These are phyloP conservation scores for Campylorhamphus procurvoides DNA, from an alignment of 2,113 vertebrate genomes.

Conservation along the genomic window DNA sequence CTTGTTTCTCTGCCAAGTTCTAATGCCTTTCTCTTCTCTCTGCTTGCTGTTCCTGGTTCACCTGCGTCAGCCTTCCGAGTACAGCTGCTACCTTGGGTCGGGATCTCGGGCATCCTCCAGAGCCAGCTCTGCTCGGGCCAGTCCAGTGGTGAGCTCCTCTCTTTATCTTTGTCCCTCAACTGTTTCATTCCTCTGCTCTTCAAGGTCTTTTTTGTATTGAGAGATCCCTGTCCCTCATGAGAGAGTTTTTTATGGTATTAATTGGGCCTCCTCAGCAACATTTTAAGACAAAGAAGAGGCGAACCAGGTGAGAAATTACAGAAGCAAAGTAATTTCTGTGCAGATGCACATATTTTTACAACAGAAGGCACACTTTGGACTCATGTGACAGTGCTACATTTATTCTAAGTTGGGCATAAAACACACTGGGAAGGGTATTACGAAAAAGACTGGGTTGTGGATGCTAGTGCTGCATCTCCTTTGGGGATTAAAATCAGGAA, in stretches of 20 bases:
- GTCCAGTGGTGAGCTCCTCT: slow-evolving; percentile 91
- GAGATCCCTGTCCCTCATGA: not conserved
- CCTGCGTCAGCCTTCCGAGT: slow-evolving; percentile 84
- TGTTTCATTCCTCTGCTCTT: not conserved
- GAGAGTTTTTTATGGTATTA: not conserved
- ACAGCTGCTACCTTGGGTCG: slow-evolving; percentile 84
- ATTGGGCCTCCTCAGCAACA: not conserved
- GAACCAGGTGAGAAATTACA: not conserved
- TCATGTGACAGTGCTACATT: rapidly evolving
- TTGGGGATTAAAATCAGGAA: not conserved
- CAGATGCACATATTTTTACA: not conserved
- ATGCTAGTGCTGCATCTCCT: not conserved
- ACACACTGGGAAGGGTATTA: not conserved
- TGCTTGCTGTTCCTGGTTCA: slow-evolving; percentile 30
- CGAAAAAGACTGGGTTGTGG: not conserved
- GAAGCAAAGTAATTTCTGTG: not conserved
- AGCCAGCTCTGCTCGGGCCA: slow-evolving; percentile 93
- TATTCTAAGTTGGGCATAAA: not conserved
- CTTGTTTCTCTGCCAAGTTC: not conserved
- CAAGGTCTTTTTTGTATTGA: not conserved
- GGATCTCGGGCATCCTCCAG: slow-evolving; percentile 90
- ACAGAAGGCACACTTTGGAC: not conserved
- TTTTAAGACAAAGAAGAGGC: not conserved
- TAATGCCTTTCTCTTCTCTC: slow-evolving; percentile 64
- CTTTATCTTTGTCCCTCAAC: not conserved